Evolutionary conservation across 2,797 vertebrate genomes (phyloP), one percentile per base, ranked within the genome.

Genomic region (Scyliorhinus canicula): DNA sequence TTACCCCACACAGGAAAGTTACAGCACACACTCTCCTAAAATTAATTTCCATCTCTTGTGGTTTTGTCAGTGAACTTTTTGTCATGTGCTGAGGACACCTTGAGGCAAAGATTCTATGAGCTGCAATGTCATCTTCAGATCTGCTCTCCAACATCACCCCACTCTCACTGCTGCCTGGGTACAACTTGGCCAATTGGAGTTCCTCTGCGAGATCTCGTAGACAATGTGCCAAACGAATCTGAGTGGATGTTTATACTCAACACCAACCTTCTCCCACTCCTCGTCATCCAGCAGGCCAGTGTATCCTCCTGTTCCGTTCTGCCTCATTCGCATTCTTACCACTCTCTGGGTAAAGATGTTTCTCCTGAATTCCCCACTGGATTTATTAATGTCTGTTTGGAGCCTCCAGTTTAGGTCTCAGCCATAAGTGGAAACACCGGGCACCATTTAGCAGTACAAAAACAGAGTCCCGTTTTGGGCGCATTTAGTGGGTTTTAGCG

Each of bases 1-100:
- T 91, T 91, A 24, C 88, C 24, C n/a, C 88, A 91, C 60, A 44
- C 88, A 57, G 85, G 85, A 88, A 88, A 57, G 35, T 57, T 88
- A n/a, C 52, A 57, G 85, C 85, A 91, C 2, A 44, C 6, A 12
- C 88, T 65, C 40, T 91, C 88, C 60, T 91, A 47, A 91, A 91
- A 44, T 65, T 91, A 91, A 65, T 40, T 1, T n/a, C 21, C 44
- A 91, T 40, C 60, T 65, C 57, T 26, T 91, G 24, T 40, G 57
- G n/a, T 65, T 91, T 91, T 28, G 21, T 12, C 1, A 44, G 21
- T 65, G 12, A 24, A 63, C 40, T 26, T 40, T n/a, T 40, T 65
- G n/a, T 44, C 21, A 91, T n/a, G 0, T 40, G 0, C n/a, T 65
- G 60, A 65, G 26, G 60, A 21, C n/a, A 44, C 57, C 88, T 91